A percentile compares a stretch with the other conserved stretches of the same genome.
Evolutionary conservation across 2,797 vertebrate genomes (phyloP).

Genomic region (Sebastes vulpes): DNA sequence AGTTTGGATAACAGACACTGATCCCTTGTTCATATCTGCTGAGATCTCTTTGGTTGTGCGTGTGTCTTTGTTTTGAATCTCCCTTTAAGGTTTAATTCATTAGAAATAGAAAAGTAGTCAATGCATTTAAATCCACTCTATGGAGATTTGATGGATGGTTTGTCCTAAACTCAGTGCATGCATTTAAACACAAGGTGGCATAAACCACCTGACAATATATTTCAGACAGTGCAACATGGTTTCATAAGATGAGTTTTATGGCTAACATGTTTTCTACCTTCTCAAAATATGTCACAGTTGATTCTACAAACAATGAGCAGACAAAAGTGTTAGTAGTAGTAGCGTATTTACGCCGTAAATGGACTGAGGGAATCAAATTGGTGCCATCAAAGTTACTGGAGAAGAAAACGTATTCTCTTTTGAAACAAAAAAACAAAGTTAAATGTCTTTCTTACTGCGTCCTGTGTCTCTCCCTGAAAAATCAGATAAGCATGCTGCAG

Average conservation of each 20-base stretch:
- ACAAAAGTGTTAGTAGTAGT: no score
- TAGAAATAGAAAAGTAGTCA: not conserved
- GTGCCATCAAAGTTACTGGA: no score
- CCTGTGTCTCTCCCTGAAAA: no score
- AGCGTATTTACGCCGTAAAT: no score
- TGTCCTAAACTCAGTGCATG: not conserved
- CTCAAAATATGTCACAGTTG: not conserved
- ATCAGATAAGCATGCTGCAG: no score
- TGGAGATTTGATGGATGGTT: not conserved
- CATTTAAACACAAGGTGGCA: constrained; percentile 21
- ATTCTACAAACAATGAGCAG: not conserved
- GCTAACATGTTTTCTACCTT: not conserved
- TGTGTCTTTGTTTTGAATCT: not conserved
- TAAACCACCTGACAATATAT: not conserved
- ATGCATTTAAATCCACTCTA: not conserved
- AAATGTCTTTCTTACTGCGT: no score
- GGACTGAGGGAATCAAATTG: no score
- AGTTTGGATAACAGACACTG: not conserved
- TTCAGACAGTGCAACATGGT: not conserved
- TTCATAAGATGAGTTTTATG: no score
- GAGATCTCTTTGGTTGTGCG: not conserved
- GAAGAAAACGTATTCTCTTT: no score
- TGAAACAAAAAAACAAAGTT: no score
- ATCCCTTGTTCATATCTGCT: not conserved
- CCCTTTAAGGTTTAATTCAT: not conserved